Base-by-base conservation (phyloP, 1,140 invertebrate species). In the Nasonia longicornis region DNA sequence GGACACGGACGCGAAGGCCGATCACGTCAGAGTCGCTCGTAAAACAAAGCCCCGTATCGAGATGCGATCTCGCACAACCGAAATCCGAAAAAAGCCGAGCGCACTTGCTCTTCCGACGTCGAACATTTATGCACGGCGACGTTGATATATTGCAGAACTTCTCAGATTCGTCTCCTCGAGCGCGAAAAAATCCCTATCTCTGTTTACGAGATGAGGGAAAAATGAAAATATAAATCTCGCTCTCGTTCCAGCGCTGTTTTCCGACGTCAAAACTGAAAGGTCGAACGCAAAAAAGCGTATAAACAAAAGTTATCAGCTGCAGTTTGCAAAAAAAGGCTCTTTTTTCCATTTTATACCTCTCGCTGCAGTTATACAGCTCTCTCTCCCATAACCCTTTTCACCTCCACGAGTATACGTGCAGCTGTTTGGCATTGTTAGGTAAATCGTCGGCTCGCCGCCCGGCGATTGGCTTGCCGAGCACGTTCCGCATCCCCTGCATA, bases 361-460 rank as follows among this genome's bases (percentile, higher is more conserved):
- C 2, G 2, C 4, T 14, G 52, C 52, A 20, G 16, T 58, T 58
- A 58, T 20, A 12, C 16, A 16, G 14, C 45, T 48, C 45, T 48
- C 14, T 48, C 45, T 48, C 52, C 52, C 52, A 58, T 58, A 58
- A 58, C 52, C 52, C n/a, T 58, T 58, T 58, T 58, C 48, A 52
- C 48, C 14, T 58, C 52, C 3, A n/a, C 52, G 52, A 58, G 20
- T 58, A n/a, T 58, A n/a, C 52, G 52, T 58, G 52, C 52, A 58
- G 52, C 52, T 58, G 52, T 58, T 58, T 58, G 26, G 26, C 66
- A 31, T 71, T 71, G 35, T 38, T 71, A 71, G 69, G 35, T 71
- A 71, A 71, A 71, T 71, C 35, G 31, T 35, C 29, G 69, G 20
- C 66, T 35, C 8, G 67, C 12, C 48, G 48, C 52, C 16, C 52